Evolutionary conservation across 2,888 invertebrate genomes (phyloP).

Genomic region (Sepiola atlantica): DNA sequence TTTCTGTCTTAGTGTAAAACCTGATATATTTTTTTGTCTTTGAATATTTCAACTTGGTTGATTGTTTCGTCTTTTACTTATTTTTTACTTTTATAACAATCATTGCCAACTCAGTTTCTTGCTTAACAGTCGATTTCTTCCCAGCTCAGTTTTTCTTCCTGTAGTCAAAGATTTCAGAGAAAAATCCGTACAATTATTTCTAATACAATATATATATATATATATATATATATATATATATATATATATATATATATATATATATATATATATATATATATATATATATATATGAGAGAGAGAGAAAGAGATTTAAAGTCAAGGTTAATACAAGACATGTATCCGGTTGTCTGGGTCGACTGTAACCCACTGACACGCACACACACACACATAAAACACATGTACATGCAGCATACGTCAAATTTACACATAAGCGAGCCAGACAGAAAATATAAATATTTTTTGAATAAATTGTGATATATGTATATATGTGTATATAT

Average conservation of each 20-base stretch:
- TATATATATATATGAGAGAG: neutral
- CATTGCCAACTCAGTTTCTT: neutral
- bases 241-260: neutral
- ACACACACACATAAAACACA: too few relatives aligned
- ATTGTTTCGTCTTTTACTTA: neutral
- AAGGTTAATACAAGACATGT: too few relatives aligned
- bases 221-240: too few relatives aligned
- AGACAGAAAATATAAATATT: too few relatives aligned
- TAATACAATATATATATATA: too few relatives aligned
- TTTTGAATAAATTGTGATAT: too few relatives aligned
- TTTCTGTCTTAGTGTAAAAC: neutral
- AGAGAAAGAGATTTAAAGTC: too few relatives aligned
- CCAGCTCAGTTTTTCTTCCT: neutral
- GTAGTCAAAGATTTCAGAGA: neutral
- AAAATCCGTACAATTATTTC: neutral
- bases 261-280: neutral
- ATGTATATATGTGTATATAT: neutral
- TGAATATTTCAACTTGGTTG: neutral
- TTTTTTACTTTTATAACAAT: neutral
- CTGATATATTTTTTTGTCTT: neutral
- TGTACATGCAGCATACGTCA: too few relatives aligned
- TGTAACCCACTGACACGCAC: too few relatives aligned
- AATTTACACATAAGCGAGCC: too few relatives aligned
- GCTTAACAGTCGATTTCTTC: neutral
- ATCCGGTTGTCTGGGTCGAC: too few relatives aligned